Evolutionary conservation across 2,888 invertebrate genomes (phyloP).

Genomic region (Sphinx pinastri): DNA sequence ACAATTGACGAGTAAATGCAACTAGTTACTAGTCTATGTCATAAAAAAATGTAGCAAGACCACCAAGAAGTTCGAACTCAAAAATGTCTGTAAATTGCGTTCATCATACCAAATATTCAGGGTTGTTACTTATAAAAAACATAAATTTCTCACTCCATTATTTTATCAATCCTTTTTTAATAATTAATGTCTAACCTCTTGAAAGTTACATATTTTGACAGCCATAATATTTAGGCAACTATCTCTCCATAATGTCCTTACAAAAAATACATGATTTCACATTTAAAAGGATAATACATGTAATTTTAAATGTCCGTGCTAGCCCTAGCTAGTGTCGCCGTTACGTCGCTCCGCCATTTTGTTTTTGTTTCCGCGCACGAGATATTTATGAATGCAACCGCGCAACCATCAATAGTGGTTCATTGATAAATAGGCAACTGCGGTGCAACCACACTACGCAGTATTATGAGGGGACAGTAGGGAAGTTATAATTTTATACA

Average conservation of each 20-base stretch:
- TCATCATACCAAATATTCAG: too few relatives aligned
- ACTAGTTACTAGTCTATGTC: too few relatives aligned
- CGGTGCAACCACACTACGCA: conserved; percentile 27
- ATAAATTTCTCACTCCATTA: too few relatives aligned
- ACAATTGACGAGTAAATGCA: too few relatives aligned
- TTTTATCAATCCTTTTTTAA: too few relatives aligned
- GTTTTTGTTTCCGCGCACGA: conserved; percentile 50
- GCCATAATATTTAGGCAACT: background rate
- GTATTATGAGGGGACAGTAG: background rate
- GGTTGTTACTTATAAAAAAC: too few relatives aligned
- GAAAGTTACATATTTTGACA: too few relatives aligned
- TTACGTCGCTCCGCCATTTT: conserved; percentile 48
- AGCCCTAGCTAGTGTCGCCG: conserved; percentile 46
- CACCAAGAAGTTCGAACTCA: too few relatives aligned
- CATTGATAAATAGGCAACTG: conserved; percentile 55
- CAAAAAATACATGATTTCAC: background rate
- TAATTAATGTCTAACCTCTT: too few relatives aligned
- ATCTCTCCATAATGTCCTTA: background rate
- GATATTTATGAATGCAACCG: conserved; percentile 54
- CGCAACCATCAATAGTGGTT: conserved; percentile 45
- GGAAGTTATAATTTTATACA: background rate
- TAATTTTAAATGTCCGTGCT: conserved; percentile 26
- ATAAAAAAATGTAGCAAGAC: too few relatives aligned
- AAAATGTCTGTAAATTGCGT: too few relatives aligned
- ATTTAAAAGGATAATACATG: background rate